phyloP scores from a whole-genome alignment of 2,113 vertebrate species.

The Anthoscopus minutus region DNA sequence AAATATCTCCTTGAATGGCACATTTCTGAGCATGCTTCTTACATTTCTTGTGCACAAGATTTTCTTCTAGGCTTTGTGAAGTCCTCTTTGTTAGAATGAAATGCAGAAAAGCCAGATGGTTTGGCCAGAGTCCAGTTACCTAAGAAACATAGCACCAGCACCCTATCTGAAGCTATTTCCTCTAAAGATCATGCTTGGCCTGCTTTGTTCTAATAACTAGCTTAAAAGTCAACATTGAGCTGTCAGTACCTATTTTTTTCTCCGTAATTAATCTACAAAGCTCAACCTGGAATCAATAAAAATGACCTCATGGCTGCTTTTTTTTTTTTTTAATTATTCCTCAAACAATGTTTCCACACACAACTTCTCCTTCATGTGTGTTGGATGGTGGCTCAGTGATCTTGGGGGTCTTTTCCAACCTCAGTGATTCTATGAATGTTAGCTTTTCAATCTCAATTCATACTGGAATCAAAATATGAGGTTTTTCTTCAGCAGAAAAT shows the following conservation, averaged over 20 bases:
- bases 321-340: not conserved
- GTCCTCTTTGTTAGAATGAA: slow-evolving; percentile 54
- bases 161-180: slow-evolving; percentile 47
- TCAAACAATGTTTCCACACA: not conserved
- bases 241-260: not conserved
- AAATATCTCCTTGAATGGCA: not conserved
- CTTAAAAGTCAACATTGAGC: slow-evolving; percentile 38
- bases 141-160: slow-evolving; percentile 19
- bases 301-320: not conserved
- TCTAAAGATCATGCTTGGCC: not conserved
- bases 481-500: not conserved
- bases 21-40: not conserved
- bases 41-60: not conserved
- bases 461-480: not conserved
- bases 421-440: not conserved
- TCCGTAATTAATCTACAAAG: slow-evolving; percentile 16
- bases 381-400: not conserved
- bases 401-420: not conserved
- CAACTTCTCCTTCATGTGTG: not conserved
- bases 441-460: not conserved
- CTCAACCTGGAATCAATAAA: slow-evolving; percentile 16
- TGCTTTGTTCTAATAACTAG: slow-evolving; percentile 36
- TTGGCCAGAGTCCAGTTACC: slow-evolving; percentile 42
- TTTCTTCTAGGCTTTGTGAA: slow-evolving; percentile 37
- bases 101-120: slow-evolving; percentile 57